phyloP scores from a whole-genome alignment of 2,797 vertebrate species.

The Sciurus carolinensis region DNA sequence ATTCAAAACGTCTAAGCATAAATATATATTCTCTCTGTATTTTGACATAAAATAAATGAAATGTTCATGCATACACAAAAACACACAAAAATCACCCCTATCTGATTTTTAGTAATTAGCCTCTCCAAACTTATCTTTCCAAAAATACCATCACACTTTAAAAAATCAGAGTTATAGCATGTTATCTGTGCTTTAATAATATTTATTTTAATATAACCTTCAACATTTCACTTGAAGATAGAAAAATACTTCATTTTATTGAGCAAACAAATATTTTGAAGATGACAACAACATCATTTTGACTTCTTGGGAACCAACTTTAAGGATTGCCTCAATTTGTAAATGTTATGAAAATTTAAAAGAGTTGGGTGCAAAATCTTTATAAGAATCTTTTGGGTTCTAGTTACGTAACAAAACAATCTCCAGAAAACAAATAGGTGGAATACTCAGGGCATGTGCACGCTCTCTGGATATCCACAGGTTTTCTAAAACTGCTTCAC shows the following conservation, averaged over 20 bases:
- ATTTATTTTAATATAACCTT: not conserved
- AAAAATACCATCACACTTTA: not conserved
- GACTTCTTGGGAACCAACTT: not conserved
- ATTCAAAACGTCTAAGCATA: not conserved
- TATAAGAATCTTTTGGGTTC: not conserved
- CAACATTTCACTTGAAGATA: not conserved
- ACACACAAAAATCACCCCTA: not conserved
- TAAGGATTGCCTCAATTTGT: not conserved
- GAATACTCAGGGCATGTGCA: not conserved
- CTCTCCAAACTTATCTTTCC: not conserved
- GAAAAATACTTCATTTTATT: not conserved
- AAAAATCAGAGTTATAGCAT: not conserved
- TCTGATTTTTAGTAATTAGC: not conserved
- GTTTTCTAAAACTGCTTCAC: not conserved
- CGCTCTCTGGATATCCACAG: not conserved
- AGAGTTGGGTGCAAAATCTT: not conserved
- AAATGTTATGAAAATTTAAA: not conserved
- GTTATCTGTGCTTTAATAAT: not conserved
- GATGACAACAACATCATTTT: not conserved
- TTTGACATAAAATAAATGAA: not conserved
- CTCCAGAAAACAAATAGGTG: not conserved
- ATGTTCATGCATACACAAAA: not conserved
- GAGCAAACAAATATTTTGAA: not conserved
- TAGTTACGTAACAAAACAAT: not conserved
- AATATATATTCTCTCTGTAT: not conserved